Conservation (phyloP, 2,113 vertebrate genomes). For the Tachycineta bicolor region DNA sequence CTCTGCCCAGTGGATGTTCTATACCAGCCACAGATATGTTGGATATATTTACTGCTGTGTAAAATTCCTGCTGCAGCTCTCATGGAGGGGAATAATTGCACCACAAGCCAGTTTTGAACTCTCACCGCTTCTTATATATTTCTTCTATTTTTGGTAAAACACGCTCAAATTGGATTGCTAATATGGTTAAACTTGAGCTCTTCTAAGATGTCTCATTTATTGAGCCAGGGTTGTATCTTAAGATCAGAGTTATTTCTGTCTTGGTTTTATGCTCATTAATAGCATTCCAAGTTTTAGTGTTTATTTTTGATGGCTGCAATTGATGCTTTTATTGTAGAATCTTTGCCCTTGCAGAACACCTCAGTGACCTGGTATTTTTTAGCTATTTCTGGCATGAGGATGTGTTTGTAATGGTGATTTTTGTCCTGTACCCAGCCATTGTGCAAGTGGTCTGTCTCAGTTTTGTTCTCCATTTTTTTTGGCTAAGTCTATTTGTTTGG, state of each 20-base stretch:
- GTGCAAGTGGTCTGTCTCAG: neutral
- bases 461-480: conserved; percentile 6
- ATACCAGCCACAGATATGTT: neutral
- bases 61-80: neutral
- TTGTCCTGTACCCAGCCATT: neutral
- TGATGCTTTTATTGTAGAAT: neutral
- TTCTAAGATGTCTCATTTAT: neutral
- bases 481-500: neutral
- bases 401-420: neutral
- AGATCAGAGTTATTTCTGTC: neutral
- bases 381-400: neutral
- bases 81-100: neutral
- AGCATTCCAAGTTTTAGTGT: neutral
- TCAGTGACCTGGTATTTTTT: neutral
- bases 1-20: neutral
- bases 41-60: neutral
- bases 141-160: neutral
- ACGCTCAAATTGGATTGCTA: neutral
- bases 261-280: neutral
- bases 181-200: neutral
- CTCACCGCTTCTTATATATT: neutral
- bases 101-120: neutral
- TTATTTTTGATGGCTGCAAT: neutral
- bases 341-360: neutral
- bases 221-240: neutral